Conservation (phyloP, 2,888 invertebrate genomes). For the Lithophane leautieri region DNA sequence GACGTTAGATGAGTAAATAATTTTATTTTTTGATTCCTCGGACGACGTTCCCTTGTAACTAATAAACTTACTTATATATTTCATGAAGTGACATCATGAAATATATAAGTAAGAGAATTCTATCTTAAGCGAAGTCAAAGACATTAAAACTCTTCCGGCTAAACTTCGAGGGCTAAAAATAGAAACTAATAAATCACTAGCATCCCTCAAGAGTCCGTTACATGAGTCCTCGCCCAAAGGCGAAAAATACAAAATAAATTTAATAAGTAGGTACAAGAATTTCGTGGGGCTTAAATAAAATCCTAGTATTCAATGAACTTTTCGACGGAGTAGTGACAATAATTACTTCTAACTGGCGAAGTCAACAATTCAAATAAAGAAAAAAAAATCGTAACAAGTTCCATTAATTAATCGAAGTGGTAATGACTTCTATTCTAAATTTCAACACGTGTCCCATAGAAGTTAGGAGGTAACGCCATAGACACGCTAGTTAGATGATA, state of each 20-base stretch:
- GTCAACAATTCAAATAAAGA: background rate
- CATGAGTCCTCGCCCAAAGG: background rate
- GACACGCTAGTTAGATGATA: background rate
- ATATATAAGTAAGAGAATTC: background rate
- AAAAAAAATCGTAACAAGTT: background rate
- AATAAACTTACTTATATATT: too few relatives aligned
- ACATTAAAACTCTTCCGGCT: background rate
- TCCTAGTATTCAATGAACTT: background rate
- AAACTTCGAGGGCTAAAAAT: constrained; percentile 11
- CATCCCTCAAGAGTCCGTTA: background rate
- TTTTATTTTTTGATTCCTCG: background rate
- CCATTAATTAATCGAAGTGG: background rate
- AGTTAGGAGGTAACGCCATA: background rate
- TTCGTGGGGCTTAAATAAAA: background rate
- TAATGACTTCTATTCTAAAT: background rate
- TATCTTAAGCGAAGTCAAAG: background rate
- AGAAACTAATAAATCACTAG: constrained; percentile 7
- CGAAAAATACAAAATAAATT: background rate
- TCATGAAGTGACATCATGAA: constrained; percentile 7
- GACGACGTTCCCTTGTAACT: background rate
- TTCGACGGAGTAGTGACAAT: background rate
- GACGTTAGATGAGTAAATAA: constrained; percentile 1
- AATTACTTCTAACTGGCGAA: background rate
- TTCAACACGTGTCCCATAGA: background rate
- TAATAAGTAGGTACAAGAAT: background rate